A percentile compares a stretch with the other conserved stretches of the same genome.
Evolutionary conservation across 2,797 vertebrate genomes (phyloP).

Genomic region (Loriculus beryllinus): DNA sequence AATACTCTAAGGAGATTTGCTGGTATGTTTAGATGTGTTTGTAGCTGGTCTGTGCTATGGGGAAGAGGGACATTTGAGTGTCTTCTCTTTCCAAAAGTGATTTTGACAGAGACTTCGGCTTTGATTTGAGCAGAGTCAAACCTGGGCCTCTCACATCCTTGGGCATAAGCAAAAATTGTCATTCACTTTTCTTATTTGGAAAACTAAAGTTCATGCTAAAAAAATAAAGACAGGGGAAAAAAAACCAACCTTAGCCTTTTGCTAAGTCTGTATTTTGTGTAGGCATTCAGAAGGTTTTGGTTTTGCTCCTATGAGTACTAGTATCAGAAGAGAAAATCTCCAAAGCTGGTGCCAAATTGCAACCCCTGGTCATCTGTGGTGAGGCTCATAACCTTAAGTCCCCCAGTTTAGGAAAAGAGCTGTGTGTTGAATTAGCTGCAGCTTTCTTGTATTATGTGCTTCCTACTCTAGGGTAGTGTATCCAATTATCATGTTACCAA

Average conservation of each 20-base stretch:
- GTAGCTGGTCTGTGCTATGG: neutral
- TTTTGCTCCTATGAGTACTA: neutral
- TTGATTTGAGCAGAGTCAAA: neutral
- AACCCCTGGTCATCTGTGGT: neutral
- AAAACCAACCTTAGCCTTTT: neutral
- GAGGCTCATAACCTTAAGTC: neutral
- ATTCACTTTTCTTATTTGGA: neutral
- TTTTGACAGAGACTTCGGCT: neutral
- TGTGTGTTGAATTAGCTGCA: conserved; percentile 32
- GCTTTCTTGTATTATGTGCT: conserved; percentile 29
- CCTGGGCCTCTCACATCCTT: neutral
- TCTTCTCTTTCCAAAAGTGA: neutral
- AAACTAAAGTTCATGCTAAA: neutral
- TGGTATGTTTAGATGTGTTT: neutral
- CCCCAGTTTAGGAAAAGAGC: neutral
- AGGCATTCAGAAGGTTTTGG: neutral
- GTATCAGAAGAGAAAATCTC: neutral
- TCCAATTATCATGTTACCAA: conserved; percentile 49
- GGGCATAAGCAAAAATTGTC: neutral
- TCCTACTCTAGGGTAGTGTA: conserved; percentile 25
- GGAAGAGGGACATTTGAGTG: neutral
- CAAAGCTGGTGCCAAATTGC: neutral
- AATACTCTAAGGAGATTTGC: neutral
- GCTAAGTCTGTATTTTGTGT: neutral
- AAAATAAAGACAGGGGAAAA: neutral